Conservation (phyloP, 2,888 invertebrate genomes). For the Herminia tarsipennalis region DNA sequence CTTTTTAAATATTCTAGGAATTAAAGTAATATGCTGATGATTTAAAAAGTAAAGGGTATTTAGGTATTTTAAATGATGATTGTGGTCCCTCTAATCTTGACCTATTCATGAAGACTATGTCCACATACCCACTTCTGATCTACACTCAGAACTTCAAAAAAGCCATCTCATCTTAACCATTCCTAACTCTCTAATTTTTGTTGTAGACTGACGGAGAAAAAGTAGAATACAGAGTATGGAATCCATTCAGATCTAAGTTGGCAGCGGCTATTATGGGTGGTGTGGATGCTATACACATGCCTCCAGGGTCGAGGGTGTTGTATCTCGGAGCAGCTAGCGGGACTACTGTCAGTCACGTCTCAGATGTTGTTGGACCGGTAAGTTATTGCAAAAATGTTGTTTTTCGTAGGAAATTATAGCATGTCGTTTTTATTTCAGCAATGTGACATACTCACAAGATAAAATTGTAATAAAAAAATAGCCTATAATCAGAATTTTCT, state of each 20-base stretch:
- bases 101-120: conserved; percentile 83
- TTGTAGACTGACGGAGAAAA: conserved; percentile 92
- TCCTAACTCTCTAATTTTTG: conserved; percentile 7
- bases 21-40: too few species aligned
- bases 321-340: conserved; percentile 99
- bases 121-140: conserved; percentile 81
- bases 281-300: conserved; percentile 98
- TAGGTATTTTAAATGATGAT: conserved; percentile 71
- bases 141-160: neutral
- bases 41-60: neutral
- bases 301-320: conserved; percentile 97
- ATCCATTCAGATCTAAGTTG: conserved; percentile 99
- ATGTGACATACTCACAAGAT: conserved; percentile 85
- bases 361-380: conserved; percentile 98
- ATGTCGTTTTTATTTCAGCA: too few species aligned
- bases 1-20: too few species aligned
- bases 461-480: too few species aligned
- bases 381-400: too few species aligned
- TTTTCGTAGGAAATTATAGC: too few species aligned
- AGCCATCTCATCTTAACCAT: neutral
- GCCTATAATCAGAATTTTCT: too few species aligned
- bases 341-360: conserved; percentile 99
- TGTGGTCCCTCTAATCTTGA: conserved; percentile 84
- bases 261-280: conserved; percentile 99
- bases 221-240: conserved; percentile 99